Base-by-base conservation (phyloP, 2,797 vertebrate species). In the Tokudaia muenninki region DNA sequence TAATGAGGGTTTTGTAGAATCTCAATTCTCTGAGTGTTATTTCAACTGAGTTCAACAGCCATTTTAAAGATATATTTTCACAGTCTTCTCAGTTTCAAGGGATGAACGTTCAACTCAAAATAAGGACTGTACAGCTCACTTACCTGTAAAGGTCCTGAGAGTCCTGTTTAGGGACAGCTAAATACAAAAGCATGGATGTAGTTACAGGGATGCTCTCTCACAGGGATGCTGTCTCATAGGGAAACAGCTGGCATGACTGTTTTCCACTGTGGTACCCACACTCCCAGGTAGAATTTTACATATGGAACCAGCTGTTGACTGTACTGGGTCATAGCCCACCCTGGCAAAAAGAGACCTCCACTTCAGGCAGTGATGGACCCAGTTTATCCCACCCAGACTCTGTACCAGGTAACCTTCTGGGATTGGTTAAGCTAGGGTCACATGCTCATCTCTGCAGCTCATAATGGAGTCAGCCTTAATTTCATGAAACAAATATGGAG, bases 51-150 rank as follows among this genome's bases (percentile, higher is more conserved):
- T 70, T 93, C 75, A 90, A 41, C 6, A 6, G 72, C 19, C 4
- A 37, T 87, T 83, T 91, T 75, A 19, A 9, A 91, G 70, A 41
- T 65, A 19, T 17, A 57, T 72, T 86, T 94, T 88, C 41, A 65
- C 84, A 78, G 81, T 34, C 9, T 44, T 97, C 41, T 87, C 0
- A 22, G 21, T 94, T 94, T 89, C 87, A 80, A 91, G 57, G 0
- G 44, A 26, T 87, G 79, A 87, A 70, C 50, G 4, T 6, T 34
- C 47, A 82, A 83, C 24, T 95, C 2, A 82, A 88, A 94, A 44
- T 57, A 31, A 72, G 41, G 79, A 94, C 77, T 47, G 8, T 19
- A 59, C 10, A 61, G 57, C 87, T 94, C 52, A 44, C 65, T 63
- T 70, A 91, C 75, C 44, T 50, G 44, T 92, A 92, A 70, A 91